Conservation (phyloP, 1,140 invertebrate genomes). For the Zaprionus camerounensis region DNA sequence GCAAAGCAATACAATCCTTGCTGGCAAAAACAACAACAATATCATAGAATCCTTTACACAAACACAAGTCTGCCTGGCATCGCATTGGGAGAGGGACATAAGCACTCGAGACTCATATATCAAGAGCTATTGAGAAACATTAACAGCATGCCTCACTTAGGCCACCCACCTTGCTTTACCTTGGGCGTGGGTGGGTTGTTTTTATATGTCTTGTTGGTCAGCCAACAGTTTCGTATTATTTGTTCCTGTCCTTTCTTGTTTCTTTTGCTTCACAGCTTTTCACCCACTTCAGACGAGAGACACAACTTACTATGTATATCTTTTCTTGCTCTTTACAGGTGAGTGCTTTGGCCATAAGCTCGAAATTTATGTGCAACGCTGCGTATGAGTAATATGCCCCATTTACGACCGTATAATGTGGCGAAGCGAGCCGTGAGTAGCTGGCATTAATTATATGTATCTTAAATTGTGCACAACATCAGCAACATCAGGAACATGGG, state of each 20-base stretch:
- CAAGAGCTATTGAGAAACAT: constrained; percentile 70
- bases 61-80: background rate
- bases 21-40: background rate
- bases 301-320: constrained; percentile 32
- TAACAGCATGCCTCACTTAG: constrained; percentile 52
- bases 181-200: background rate
- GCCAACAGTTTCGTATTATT: constrained; percentile 9
- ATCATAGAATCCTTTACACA: background rate
- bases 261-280: constrained; percentile 9
- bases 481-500: background rate
- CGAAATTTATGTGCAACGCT: constrained; percentile 45
- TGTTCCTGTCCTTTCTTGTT: constrained; percentile 16
- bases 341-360: constrained; percentile 53
- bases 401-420: constrained; percentile 35
- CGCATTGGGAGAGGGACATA: background rate
- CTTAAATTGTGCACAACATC: constrained; percentile 37
- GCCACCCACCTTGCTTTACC: constrained; percentile 8
- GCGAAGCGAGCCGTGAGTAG: constrained; percentile 1
- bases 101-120: constrained; percentile 62
- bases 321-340: constrained; percentile 56
- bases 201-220: constrained; percentile 26
- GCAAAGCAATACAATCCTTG: constrained; percentile 1
- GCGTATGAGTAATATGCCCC: constrained; percentile 61
- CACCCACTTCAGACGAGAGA: constrained; percentile 25
- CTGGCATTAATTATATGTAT: constrained; percentile 34